These are phyloP conservation scores for Melanerpes formicivorus DNA, from an alignment of 2,113 vertebrate species.

Conservation along the genomic window DNA sequence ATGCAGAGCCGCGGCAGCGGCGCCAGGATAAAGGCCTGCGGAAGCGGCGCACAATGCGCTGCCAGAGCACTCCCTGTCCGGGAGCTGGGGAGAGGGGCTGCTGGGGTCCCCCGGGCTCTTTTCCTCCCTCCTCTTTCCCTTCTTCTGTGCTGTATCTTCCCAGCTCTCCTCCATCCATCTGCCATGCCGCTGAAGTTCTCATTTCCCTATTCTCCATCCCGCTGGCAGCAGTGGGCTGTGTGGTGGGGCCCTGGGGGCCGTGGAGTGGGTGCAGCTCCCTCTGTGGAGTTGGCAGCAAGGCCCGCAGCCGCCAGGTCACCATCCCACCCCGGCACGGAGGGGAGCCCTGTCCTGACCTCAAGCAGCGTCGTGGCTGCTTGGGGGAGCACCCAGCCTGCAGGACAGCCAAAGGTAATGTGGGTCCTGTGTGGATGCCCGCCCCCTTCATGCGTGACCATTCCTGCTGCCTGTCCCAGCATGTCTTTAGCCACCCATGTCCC, in stretches of 20 bases:
- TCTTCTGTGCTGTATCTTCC: not conserved
- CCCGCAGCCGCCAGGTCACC: slow-evolving; percentile 82
- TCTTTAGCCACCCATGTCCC: not conserved
- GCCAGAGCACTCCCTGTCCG: not conserved
- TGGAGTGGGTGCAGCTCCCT: slow-evolving; percentile 85
- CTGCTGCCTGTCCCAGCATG: accelerated
- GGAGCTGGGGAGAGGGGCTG: not conserved
- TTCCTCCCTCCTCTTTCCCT: not conserved
- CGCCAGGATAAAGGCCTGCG: not conserved
- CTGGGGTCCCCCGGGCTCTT: not conserved
- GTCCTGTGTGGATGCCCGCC: accelerated
- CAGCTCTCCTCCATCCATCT: not conserved
- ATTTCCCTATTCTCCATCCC: not conserved
- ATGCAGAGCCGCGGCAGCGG: not conserved
- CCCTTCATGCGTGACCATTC: not conserved
- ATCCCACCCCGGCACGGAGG: slow-evolving; percentile 84
- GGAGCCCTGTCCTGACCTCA: slow-evolving; percentile 85
- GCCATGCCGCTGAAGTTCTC: not conserved
- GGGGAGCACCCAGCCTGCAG: slow-evolving; percentile 79
- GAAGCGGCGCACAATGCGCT: not conserved
- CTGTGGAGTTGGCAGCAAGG: slow-evolving; percentile 83
- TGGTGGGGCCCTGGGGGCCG: slow-evolving; percentile 82
- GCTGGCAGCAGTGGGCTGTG: slow-evolving; percentile 82
- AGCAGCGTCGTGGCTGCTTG: slow-evolving; percentile 86
- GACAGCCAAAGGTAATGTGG: slow-evolving; percentile 75